phyloP scores from a whole-genome alignment of 2,113 vertebrate genomes.

The Vulpes lagopus region DNA sequence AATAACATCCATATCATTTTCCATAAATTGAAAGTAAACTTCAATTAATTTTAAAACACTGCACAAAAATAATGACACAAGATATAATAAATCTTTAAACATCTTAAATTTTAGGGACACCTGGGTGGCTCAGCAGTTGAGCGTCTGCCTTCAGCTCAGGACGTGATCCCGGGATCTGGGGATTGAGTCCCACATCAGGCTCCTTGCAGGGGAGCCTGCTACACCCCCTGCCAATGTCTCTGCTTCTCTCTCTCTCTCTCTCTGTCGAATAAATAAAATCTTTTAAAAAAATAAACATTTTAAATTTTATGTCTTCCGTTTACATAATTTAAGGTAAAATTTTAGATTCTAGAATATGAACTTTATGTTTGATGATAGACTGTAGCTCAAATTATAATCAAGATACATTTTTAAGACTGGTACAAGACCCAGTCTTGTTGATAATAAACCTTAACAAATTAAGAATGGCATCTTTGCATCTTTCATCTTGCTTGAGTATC shows the following conservation, averaged over 20 bases:
- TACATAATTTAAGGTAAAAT: constrained; percentile 55
- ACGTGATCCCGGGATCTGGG: too few relatives aligned
- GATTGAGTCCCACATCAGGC: too few relatives aligned
- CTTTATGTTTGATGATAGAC: constrained; percentile 41
- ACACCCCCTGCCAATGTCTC: too few relatives aligned
- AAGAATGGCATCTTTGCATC: constrained; percentile 81
- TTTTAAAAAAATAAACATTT: background rate
- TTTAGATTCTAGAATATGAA: constrained; percentile 47
- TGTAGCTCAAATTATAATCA: constrained; percentile 47
- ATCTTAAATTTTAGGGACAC: background rate
- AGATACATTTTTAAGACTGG: constrained; percentile 59
- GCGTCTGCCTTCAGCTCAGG: too few relatives aligned
- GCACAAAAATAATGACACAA: constrained; percentile 28
- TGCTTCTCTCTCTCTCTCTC: too few relatives aligned
- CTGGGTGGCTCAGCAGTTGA: too few relatives aligned
- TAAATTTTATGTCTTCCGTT: constrained; percentile 50
- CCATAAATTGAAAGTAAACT: constrained; percentile 41
- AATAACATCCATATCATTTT: constrained; percentile 18
- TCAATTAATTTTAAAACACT: constrained; percentile 48
- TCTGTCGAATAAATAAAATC: background rate
- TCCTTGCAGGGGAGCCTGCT: too few relatives aligned
- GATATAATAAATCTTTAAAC: background rate
- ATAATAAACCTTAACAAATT: constrained; percentile 76
- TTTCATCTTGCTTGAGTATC: constrained; percentile 76
- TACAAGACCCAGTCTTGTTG: constrained; percentile 24